Evolutionary conservation across 37 sponge, comb jelly and placozoan genomes (phyloP).

Genomic region (Chondrosia reniformis): DNA sequence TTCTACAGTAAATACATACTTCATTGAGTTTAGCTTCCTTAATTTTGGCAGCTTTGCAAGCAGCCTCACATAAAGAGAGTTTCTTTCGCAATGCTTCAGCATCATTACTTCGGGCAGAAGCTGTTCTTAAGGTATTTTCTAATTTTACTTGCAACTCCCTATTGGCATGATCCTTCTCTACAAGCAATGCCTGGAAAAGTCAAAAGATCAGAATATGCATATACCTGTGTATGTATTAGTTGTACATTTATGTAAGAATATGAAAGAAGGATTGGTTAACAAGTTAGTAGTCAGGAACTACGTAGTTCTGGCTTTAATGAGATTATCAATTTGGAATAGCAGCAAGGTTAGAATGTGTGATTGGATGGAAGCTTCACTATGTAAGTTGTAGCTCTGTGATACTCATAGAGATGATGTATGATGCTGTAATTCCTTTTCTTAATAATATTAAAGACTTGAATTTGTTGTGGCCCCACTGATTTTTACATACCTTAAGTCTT

Average conservation of each 20-base stretch:
- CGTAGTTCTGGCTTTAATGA: too few species aligned
- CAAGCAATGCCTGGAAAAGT: not conserved
- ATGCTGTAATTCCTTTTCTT: too few species aligned
- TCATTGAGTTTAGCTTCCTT: conserved; percentile 40
- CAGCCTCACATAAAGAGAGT: conserved; percentile 21
- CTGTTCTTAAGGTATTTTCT: not conserved
- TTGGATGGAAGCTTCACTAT: too few species aligned
- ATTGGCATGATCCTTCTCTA: not conserved
- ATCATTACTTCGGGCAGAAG: not conserved
- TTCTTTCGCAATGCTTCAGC: conserved; percentile 22
- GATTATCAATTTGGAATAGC: too few species aligned
- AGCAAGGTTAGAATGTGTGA: too few species aligned
- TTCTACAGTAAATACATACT: not conserved
- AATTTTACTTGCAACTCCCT: conserved; percentile 8
- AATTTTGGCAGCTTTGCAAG: conserved; percentile 24
- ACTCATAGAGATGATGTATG: too few species aligned
- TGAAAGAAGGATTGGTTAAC: too few species aligned
- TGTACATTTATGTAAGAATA: too few species aligned
- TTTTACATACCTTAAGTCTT: conserved; percentile 4
- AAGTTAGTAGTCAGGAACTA: too few species aligned
- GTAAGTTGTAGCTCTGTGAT: too few species aligned
- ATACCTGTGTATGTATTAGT: not conserved
- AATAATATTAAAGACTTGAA: too few species aligned
- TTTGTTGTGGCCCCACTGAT: not conserved
- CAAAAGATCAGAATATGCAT: not conserved